Conservation (phyloP, 2,113 vertebrate genomes). For the Acrocephalus arundinaceus region DNA sequence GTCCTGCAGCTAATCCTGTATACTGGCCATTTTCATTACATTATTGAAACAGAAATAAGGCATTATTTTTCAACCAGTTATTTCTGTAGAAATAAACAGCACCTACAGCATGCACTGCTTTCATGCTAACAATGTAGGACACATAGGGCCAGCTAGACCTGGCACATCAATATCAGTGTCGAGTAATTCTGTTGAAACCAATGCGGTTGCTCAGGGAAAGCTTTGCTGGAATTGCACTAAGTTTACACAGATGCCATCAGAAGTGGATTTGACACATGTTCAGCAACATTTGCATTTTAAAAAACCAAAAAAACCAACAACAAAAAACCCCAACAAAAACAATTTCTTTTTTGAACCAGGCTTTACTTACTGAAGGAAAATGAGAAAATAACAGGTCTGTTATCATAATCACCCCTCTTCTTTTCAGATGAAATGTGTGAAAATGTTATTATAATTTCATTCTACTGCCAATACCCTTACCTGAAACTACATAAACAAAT, state of each 20-base stretch:
- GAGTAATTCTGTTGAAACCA: neutral
- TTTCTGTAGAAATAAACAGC: neutral
- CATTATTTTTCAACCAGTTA: neutral
- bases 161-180: neutral
- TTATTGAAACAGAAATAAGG: neutral
- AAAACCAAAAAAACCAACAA: neutral
- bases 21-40: neutral
- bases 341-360: neutral
- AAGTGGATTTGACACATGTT: neutral
- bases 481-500: neutral
- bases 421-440: neutral
- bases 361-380: neutral
- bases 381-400: neutral
- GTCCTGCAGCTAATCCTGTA: neutral
- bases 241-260: neutral
- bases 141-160: neutral
- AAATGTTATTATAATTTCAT: neutral
- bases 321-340: neutral
- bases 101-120: neutral
- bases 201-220: neutral
- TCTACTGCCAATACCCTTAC: neutral
- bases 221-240: neutral
- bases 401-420: neutral
- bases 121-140: neutral
- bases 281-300: neutral